Evolutionary conservation across 2,797 vertebrate genomes (phyloP).

Genomic region (Potorous gilbertii): DNA sequence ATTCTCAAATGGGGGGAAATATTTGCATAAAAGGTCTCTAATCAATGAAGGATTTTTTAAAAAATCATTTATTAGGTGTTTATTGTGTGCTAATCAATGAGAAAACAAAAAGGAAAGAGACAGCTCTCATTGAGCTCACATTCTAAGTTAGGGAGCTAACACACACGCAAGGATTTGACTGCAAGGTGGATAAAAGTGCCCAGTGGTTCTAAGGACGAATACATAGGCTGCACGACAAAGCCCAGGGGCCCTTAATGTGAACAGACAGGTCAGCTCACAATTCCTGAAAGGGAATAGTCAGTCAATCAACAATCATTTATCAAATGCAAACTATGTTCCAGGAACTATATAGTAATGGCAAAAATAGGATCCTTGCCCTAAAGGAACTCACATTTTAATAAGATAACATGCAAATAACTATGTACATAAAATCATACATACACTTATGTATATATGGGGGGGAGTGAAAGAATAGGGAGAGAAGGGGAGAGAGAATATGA

Average conservation of each 20-base stretch:
- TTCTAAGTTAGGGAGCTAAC: not conserved
- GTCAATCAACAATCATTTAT: not conserved
- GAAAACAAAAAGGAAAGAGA: not conserved
- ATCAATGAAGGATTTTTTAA: not conserved
- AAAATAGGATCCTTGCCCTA: not conserved
- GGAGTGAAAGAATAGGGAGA: not conserved
- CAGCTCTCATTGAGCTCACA: not conserved
- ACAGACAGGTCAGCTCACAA: not conserved
- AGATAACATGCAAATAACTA: not conserved
- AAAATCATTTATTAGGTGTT: not conserved
- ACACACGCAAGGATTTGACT: not conserved
- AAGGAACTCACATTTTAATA: not conserved
- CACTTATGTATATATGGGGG: too few species aligned
- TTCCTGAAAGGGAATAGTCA: not conserved
- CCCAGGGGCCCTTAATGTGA: not conserved
- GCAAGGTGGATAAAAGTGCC: not conserved
- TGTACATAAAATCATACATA: not conserved
- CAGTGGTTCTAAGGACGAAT: not conserved
- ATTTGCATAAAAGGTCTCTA: not conserved
- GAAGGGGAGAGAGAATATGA: conserved; percentile 20
- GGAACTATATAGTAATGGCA: not conserved
- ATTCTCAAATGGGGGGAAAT: not conserved
- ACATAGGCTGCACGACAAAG: not conserved
- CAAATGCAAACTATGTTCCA: not conserved
- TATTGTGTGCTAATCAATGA: not conserved